A percentile compares a stretch with the other conserved stretches of the same genome.
These are phyloP conservation scores for Poecilobothrus nobilitatus DNA, from an alignment of 2,888 invertebrate genomes.

Conservation along the genomic window DNA sequence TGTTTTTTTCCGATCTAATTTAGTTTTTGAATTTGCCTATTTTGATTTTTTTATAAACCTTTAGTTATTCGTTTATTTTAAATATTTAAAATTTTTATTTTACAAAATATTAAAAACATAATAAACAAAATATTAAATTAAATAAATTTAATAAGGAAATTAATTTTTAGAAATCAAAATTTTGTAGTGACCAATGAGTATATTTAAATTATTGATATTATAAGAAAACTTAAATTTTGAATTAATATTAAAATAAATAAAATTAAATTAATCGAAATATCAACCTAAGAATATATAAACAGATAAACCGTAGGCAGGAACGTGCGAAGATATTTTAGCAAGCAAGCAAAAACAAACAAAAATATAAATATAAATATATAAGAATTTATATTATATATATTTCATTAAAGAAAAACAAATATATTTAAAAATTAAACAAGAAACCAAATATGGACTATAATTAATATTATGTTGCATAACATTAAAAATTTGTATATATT, in stretches of 20 bases:
- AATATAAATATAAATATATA: no score
- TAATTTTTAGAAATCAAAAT: slow-evolving; percentile 2
- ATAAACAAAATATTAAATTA: not conserved
- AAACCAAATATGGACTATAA: slow-evolving; percentile 4
- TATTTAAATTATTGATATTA: slow-evolving; percentile 2
- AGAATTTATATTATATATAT: not conserved
- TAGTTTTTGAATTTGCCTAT: no score
- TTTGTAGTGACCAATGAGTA: slow-evolving; percentile 10
- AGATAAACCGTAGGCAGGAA: slow-evolving; percentile 44
- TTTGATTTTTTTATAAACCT: not conserved
- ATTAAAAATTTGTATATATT: slow-evolving; percentile 3
- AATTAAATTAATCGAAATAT: slow-evolving; percentile 14
- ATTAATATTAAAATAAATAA: slow-evolving; percentile 7
- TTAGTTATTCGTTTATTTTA: no score
- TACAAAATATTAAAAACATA: not conserved
- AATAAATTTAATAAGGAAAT: not conserved
- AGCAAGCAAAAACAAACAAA: not conserved
- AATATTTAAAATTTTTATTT: not conserved
- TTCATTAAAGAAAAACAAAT: not conserved
- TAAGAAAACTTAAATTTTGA: slow-evolving; percentile 7
- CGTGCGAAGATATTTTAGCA: slow-evolving; percentile 36
- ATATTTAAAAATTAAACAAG: not conserved
- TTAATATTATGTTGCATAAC: slow-evolving; percentile 2
- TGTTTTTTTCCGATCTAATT: not conserved
- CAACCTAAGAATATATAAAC: slow-evolving; percentile 30